Evolutionary conservation across 2,797 vertebrate species (phyloP).

Genomic region (Philypnodon macrostomus): DNA sequence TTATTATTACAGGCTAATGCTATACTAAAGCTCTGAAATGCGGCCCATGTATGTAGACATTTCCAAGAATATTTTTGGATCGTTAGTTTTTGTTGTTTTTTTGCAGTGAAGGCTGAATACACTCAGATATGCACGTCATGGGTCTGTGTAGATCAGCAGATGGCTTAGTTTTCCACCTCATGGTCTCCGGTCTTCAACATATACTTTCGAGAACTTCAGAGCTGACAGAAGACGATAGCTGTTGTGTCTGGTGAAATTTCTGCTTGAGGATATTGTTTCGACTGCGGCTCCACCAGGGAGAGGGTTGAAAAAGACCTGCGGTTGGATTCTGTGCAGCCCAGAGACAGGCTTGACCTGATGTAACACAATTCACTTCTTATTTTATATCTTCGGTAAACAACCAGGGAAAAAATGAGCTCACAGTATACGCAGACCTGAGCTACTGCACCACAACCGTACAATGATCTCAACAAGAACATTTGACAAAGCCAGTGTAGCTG

Average conservation of each 20-base stretch:
- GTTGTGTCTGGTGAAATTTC: conserved; percentile 31
- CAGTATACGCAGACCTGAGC: conserved; percentile 16
- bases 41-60: background rate
- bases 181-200: conserved; percentile 28
- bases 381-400: conserved; percentile 20
- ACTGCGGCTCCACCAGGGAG: conserved; percentile 22
- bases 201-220: conserved; percentile 22
- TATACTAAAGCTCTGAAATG: background rate
- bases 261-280: conserved; percentile 32
- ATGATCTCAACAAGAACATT: conserved; percentile 22
- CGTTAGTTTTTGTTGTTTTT: conserved; percentile 16
- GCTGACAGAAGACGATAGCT: conserved; percentile 42
- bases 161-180: conserved; percentile 28
- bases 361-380: conserved; percentile 9
- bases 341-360: conserved; percentile 28
- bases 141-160: conserved; percentile 7
- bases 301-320: conserved; percentile 16
- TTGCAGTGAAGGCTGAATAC: conserved; percentile 20
- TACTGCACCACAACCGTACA: conserved; percentile 25
- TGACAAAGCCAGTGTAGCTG: conserved; percentile 32
- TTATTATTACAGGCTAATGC: no score
- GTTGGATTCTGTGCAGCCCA: conserved; percentile 25
- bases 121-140: conserved; percentile 26
- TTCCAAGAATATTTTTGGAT: conserved; percentile 2
- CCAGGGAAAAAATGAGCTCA: conserved; percentile 1